A percentile compares a stretch with the other conserved stretches of the same genome.
Conservation (phyloP, 2,113 vertebrate genomes). For the Tragelaphus scriptus region DNA sequence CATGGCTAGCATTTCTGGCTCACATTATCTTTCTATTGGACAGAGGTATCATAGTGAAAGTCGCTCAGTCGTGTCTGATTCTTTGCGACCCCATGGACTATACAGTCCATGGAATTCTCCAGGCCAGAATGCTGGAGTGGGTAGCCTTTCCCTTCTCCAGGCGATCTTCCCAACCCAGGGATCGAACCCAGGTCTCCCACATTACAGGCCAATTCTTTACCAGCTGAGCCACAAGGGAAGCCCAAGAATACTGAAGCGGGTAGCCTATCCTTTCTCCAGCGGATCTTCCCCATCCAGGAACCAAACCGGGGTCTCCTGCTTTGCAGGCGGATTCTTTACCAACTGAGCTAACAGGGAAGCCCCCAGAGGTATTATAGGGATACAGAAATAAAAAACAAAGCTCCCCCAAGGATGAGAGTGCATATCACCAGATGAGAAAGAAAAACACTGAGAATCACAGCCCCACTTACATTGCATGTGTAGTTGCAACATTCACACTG, state of each 20-base stretch:
- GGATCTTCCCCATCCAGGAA: background rate
- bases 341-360: background rate
- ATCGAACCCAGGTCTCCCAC: background rate
- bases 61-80: fast-evolving
- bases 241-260: background rate
- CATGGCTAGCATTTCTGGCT: background rate
- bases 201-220: background rate
- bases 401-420: background rate
- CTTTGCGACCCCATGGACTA: background rate
- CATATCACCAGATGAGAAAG: background rate
- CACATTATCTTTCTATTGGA: background rate
- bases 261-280: background rate
- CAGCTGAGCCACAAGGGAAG: background rate
- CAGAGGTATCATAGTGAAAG: background rate
- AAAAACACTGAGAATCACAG: background rate
- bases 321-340: background rate
- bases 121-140: background rate
- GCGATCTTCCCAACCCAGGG: background rate
- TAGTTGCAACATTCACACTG: background rate
- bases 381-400: background rate
- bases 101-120: background rate
- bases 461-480: background rate
- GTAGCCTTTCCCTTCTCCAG: background rate
- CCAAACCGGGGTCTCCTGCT: fast-evolving
- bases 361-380: background rate